Conservation (phyloP, 2,113 vertebrate species). For the Mesocricetus auratus region DNA sequence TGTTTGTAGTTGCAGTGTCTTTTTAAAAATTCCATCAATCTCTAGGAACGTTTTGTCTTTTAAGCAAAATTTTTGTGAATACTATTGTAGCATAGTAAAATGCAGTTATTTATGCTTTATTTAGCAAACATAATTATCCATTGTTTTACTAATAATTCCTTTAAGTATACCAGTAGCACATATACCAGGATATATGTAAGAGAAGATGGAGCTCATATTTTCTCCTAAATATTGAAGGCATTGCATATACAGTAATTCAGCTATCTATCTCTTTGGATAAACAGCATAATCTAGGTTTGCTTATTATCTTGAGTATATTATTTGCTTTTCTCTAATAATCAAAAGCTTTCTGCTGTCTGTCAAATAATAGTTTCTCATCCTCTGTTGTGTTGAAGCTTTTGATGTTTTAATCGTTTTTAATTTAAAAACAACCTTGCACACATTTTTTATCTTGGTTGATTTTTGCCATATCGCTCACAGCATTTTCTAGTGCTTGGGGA, state of each 20-base stretch:
- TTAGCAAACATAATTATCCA: conserved; percentile 13
- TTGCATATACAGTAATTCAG: conserved; percentile 50
- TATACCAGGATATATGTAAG: neutral
- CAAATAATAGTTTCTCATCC: conserved; percentile 54
- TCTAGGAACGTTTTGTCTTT: neutral
- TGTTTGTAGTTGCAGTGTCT: neutral
- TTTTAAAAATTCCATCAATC: neutral
- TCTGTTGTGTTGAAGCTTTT: conserved; percentile 48
- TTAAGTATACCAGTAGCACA: conserved; percentile 8
- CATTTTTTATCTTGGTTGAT: conserved; percentile 67
- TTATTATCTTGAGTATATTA: conserved; percentile 51
- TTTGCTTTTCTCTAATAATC: conserved; percentile 60
- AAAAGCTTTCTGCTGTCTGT: conserved; percentile 47
- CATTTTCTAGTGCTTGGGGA: conserved; percentile 12
- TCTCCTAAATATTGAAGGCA: conserved; percentile 9
- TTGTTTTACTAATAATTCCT: conserved; percentile 62
- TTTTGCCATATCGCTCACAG: conserved; percentile 49
- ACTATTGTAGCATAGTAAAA: conserved; percentile 32
- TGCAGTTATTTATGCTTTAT: conserved; percentile 39
- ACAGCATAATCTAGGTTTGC: conserved; percentile 50
- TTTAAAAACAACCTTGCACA: conserved; percentile 58
- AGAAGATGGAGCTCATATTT: neutral
- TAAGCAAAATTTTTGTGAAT: conserved; percentile 32
- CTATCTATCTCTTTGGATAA: conserved; percentile 67
- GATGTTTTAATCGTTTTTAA: conserved; percentile 49